These are phyloP conservation scores for Prietella phreatophila DNA, from an alignment of 2,113 vertebrate species.

Conservation along the genomic window DNA sequence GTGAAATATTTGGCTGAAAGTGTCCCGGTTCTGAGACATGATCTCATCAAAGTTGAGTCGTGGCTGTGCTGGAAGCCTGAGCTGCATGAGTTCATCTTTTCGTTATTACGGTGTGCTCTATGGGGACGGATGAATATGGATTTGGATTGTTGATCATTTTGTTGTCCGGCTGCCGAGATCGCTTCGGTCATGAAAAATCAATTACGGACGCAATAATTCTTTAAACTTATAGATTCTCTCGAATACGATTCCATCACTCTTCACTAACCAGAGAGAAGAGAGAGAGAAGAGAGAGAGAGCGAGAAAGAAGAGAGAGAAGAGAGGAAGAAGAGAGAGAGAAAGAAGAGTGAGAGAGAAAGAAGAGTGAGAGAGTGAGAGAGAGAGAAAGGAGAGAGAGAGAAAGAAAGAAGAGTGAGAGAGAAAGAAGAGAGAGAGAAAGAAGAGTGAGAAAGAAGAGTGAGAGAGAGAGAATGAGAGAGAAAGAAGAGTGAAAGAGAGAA, in stretches of 20 bases:
- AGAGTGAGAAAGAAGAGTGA: too few relatives aligned
- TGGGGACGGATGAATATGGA: not conserved
- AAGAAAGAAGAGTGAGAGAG: too few relatives aligned
- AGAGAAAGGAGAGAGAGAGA: too few relatives aligned
- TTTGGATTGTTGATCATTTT: not conserved
- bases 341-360: too few relatives aligned
- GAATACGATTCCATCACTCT: not conserved
- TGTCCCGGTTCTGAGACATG: not conserved
- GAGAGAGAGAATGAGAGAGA: too few relatives aligned
- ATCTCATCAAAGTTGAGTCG: not conserved
- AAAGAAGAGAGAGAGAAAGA: too few relatives aligned
- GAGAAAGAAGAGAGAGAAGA: too few relatives aligned
- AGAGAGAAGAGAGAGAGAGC: too few relatives aligned
- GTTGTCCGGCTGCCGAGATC: not conserved
- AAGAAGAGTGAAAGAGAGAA: too few relatives aligned
- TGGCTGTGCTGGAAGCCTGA: not conserved
- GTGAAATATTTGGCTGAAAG: not conserved
- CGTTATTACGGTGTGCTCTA: not conserved
- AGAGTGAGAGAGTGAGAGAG: too few relatives aligned
- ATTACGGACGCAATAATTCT: not conserved
- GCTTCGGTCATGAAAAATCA: not conserved
- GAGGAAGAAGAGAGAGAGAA: too few relatives aligned
- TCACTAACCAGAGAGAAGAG: not conserved
- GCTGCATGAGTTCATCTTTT: not conserved
- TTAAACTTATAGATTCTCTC: not conserved